Percentiles rank a stretch among this genome's conserved stretches.
Conservation (phyloP, 2,797 vertebrate genomes). For the Nannoperca obscura region DNA sequence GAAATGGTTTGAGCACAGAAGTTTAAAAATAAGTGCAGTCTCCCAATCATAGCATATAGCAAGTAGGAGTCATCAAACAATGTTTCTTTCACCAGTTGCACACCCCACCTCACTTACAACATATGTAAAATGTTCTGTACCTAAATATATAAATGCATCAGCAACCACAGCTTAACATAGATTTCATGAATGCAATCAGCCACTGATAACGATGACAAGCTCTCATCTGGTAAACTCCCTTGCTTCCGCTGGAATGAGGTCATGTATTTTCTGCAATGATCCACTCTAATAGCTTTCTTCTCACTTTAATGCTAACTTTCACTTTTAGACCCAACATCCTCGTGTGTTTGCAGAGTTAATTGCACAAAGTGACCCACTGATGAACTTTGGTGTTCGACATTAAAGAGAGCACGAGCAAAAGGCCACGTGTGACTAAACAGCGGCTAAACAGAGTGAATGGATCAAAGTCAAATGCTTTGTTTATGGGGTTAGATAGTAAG, state of each 20-base stretch:
- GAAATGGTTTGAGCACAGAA: background rate
- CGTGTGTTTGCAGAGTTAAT: slow-evolving; percentile 59
- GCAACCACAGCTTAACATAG: background rate
- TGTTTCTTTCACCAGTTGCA: background rate
- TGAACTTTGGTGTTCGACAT: slow-evolving; percentile 44
- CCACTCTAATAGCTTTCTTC: slow-evolving; percentile 26
- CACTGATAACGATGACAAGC: slow-evolving; percentile 1
- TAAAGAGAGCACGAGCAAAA: slow-evolving; percentile 5
- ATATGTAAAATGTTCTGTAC: background rate
- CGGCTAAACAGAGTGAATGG: background rate
- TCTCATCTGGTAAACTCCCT: background rate
- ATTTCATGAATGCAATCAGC: background rate
- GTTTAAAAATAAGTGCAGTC: background rate
- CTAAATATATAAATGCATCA: background rate
- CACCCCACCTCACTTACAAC: background rate
- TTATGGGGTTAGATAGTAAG: background rate
- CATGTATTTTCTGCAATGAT: slow-evolving; percentile 29
- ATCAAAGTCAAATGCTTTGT: background rate
- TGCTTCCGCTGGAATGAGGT: slow-evolving; percentile 22
- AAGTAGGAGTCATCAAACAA: background rate
- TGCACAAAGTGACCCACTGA: slow-evolving; percentile 33
- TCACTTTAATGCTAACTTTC: slow-evolving; percentile 46
- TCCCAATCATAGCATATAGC: background rate
- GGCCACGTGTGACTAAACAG: slow-evolving; percentile 4
- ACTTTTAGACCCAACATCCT: slow-evolving; percentile 31